Evolutionary conservation across 2,888 invertebrate genomes (phyloP).

Genomic region (Drosophila nr. perissopoda): DNA sequence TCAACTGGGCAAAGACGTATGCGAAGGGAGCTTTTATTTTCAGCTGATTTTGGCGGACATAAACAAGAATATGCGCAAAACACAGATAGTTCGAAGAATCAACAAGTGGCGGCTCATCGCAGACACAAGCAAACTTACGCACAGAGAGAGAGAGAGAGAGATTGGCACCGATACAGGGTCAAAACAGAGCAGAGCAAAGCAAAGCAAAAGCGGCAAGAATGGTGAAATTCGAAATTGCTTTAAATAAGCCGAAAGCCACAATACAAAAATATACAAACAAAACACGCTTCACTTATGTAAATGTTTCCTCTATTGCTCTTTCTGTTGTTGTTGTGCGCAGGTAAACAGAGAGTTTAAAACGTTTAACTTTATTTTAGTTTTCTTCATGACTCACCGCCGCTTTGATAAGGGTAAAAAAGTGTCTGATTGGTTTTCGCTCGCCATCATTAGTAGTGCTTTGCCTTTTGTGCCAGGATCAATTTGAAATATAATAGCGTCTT

Average conservation of each 20-base stretch:
- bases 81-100: slow-evolving; percentile 28
- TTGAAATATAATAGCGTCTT: slow-evolving; percentile 2
- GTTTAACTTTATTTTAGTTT: slow-evolving; percentile 22
- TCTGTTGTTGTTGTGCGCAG: slow-evolving; percentile 8
- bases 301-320: neutral
- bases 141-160: slow-evolving; percentile 5
- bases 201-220: slow-evolving; percentile 53
- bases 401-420: slow-evolving; percentile 54
- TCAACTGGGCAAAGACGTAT: neutral
- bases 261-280: slow-evolving; percentile 13
- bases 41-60: slow-evolving; percentile 46
- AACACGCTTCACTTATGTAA: slow-evolving; percentile 15
- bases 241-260: slow-evolving; percentile 11
- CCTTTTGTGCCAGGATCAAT: slow-evolving; percentile 19
- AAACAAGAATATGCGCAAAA: slow-evolving; percentile 26
- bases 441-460: slow-evolving; percentile 23
- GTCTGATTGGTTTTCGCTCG: slow-evolving; percentile 19
- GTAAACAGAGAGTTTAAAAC: slow-evolving; percentile 15
- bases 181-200: slow-evolving; percentile 23
- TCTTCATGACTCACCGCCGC: slow-evolving; percentile 66
- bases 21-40: neutral
- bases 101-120: slow-evolving; percentile 59
- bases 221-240: slow-evolving; percentile 66
- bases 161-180: slow-evolving; percentile 17
- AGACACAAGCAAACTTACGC: slow-evolving; percentile 18